These are phyloP conservation scores for Brevipalpus yothersi DNA, from an alignment of 1,140 invertebrate species.

Conservation along the genomic window DNA sequence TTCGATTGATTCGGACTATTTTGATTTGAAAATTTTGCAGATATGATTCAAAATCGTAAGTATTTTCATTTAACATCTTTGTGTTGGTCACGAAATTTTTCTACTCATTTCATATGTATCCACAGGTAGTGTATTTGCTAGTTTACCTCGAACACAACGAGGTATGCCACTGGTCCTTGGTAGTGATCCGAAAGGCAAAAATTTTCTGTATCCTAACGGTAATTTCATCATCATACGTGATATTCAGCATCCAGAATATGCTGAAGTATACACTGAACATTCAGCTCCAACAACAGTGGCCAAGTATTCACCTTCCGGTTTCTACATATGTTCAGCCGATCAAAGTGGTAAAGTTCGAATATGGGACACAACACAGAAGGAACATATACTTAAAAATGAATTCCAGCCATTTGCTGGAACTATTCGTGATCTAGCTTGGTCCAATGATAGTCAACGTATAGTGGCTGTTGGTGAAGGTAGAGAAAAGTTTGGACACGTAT, in stretches of 20 bases:
- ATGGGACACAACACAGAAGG: constrained; percentile 96
- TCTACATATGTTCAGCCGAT: constrained; percentile 95
- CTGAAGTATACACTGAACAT: constrained; percentile 93
- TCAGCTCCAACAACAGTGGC: constrained; percentile 79
- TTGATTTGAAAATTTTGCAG: too few relatives aligned
- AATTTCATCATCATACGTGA: constrained; percentile 92
- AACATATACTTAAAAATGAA: constrained; percentile 93
- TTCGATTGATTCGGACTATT: too few relatives aligned
- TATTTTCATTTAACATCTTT: too few relatives aligned
- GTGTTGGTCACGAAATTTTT: too few relatives aligned
- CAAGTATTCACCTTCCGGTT: constrained; percentile 92
- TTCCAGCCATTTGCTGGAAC: constrained; percentile 80
- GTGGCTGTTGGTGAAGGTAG: constrained; percentile 85
- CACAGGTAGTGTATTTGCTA: neutral
- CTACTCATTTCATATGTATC: too few relatives aligned
- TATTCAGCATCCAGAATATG: constrained; percentile 76
- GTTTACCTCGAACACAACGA: constrained; percentile 37
- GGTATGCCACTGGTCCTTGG: constrained; percentile 79
- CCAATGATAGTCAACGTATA: constrained; percentile 79
- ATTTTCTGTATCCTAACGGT: constrained; percentile 88
- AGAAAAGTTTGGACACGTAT: constrained; percentile 90
- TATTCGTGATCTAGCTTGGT: constrained; percentile 94
- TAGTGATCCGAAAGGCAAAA: constrained; percentile 85
- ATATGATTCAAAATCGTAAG: too few relatives aligned
- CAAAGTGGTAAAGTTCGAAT: constrained; percentile 81